Base-by-base conservation (phyloP, 2,888 invertebrate genomes). In the Cyaniris semiargus region DNA sequence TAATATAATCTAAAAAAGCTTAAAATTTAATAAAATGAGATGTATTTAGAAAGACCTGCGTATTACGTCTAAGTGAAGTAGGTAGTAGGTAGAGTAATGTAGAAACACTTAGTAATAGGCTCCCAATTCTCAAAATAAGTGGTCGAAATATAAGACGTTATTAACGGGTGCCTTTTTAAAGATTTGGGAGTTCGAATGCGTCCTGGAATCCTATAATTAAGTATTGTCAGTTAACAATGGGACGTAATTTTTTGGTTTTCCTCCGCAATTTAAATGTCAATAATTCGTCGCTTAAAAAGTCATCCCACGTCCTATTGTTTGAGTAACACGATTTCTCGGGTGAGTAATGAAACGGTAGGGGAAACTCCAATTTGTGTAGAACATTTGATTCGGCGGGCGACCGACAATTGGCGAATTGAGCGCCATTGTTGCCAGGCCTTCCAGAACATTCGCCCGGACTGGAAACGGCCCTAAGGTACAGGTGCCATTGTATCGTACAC, bases 391-490 rank as follows among this genome's bases (percentile, higher is more conserved):
- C 83, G 84, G 78, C 80, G 78, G 81, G 80, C 81, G 53, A 80
- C 81, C 82, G 80, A 85, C 87, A 87, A 87, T 89, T 85, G 87
- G 84, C 82, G 87, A 84, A 89, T 88, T 87, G 88, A 86, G 83
- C 82, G 82, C 83, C 80, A 84, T 88, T 86, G 86, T 83, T 86
- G 81, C 78, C 84, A 84, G 84, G 83, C 83, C 84, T 83, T 83
- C 76, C 31, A 84, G 82, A 85, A 83, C 83, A 71, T 60, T 56
- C 78, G 78, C 80, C 79, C 81, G 71, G 18, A 77, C 82, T 81
- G 77, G 82, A 83, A 82, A 80, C 31, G 76, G 34, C 66, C 66
- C 21, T 76, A 44, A 74, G 27, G 38, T 38, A 27, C 74, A 27
- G 74, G 74, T 74, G 21, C 7, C 18, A 38, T 71, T n/a, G 21